Base-by-base conservation (phyloP, 2,888 invertebrate genomes). In the Gerris lacustris region DNA sequence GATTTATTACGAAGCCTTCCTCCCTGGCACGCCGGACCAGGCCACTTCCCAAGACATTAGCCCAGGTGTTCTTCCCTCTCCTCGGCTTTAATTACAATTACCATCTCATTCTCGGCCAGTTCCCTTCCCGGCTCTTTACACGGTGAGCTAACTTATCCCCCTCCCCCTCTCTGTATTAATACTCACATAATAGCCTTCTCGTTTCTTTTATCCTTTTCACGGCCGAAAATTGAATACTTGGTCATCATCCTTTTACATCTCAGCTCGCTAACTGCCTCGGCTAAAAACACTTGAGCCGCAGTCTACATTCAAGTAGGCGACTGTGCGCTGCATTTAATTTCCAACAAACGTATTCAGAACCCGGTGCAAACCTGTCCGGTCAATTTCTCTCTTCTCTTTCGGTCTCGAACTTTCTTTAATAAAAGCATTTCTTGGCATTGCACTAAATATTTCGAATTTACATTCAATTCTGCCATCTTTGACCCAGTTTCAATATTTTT, bases 1-100 rank as follows among this genome's bases (percentile, higher is more conserved):
- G 64, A 64, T 64, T 64, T 64, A 64, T 64, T 64, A 64, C 55
- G 15, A 55, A 55, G 11, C 15, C 55, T 55, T 55, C 9, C 55
- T 11, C 55, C 55, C 9, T 15, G 55, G 55, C 55, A 55, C 9
- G 55, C 9, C 9, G 55, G 15, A 55, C 55, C 55, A 11, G 15
- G 55, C 55, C 55, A 55, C 55, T 55, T 55, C 11, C 55, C 15
- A 55, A 55, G 55, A 55, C 55, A 55, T 55, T 55, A 55, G 55
- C 55, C 55, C 55, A 55, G 55, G 55, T 55, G 55, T 55, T 55
- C 55, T 11, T 55, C 55, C 15, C 55, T 15, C 55, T 11, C 15
- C 55, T 55, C 55, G 15, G 55, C 55, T 55, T 55, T 55, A 55
- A 55, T 55, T 55, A 55, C 55, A 55, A 55, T 55, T 55, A 55